A percentile compares a stretch with the other conserved stretches of the same genome.
phyloP scores from a whole-genome alignment of 2,888 invertebrate species.

The Sclerodermus sp. region DNA sequence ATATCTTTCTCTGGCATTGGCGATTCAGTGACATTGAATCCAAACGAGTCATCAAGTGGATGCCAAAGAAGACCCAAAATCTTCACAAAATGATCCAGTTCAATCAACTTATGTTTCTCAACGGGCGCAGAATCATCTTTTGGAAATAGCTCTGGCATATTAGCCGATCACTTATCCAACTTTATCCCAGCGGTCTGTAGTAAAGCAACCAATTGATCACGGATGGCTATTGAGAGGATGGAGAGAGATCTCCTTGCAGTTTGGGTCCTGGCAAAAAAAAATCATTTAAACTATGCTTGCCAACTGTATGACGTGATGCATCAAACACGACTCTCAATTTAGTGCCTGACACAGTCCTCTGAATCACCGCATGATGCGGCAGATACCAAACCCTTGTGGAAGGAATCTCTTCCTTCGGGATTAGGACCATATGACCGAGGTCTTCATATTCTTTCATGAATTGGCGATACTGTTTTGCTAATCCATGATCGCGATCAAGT shows the following conservation, averaged over 20 bases:
- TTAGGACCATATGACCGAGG: not conserved
- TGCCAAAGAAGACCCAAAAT: not conserved
- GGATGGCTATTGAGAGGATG: no score
- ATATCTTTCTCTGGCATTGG: no score
- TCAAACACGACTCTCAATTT: constrained; percentile 1
- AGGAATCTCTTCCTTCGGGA: not conserved
- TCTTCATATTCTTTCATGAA: not conserved
- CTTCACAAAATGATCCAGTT: no score
- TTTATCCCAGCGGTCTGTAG: constrained; percentile 4
- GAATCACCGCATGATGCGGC: constrained; percentile 1
- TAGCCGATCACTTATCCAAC: constrained; percentile 10
- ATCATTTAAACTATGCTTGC: not conserved
- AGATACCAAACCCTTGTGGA: not conserved
- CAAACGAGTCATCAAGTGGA: not conserved
- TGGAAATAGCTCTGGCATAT: constrained; percentile 1
- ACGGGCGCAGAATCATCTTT: not conserved
- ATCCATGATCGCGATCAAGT: no score
- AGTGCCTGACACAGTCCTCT: no score
- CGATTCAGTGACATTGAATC: no score
- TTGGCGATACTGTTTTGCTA: no score
- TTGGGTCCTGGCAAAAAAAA: not conserved
- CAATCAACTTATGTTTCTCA: not conserved
- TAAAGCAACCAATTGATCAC: not conserved
- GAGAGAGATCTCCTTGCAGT: not conserved
- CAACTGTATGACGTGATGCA: not conserved